Evolutionary conservation across 2,888 invertebrate species (phyloP), one percentile per base, ranked within the genome.

Genomic region (Lasiommata megera): DNA sequence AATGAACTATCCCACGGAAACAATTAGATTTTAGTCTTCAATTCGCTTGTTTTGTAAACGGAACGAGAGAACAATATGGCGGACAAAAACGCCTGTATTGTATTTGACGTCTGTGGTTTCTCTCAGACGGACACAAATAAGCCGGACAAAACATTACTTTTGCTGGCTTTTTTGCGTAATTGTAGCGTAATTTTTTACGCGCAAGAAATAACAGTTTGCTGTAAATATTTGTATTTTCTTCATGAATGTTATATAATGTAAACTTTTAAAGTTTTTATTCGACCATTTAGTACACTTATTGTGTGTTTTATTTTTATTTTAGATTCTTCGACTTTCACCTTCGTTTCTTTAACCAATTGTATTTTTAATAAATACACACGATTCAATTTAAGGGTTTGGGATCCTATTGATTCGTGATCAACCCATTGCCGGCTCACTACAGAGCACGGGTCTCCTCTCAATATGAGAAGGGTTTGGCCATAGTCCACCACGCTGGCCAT

Each of bases 1-100:
- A 60, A 51, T 51, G 54, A 57, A 57, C 46, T 51, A 54, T 60
- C 57, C 51, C 57, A 57, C 57, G 57, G 51, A 46, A 54, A 54
- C 57, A 57, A 60, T 60, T 46, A 54, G 11, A 54, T 57, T 57
- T 56, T 58, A 40, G 41, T 54, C 57, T 57, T 56, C 31, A 23
- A 53, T 53, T 18, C 16, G 34, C 31, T 44, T 46, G 57, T 51
- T 57, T 57, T 51, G 54, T 58, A 52, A 58, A 52, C 40, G 51
- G 36, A 51, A 51, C 54, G 23, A 40, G 52, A 52, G 41, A 57
- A 60, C 54, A 60, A 57, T 57, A 60, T 60, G 57, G 34, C 38
- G 17, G 54, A 12, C 56, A 60, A 60, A 56, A 56, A 28, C 28
- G 7, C 0, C 16, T 41, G 29, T 40, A 54, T 46, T 54, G 34